Evolutionary conservation across 1,140 invertebrate species (phyloP), one percentile per base, ranked within the genome.

Genomic region (Drosophila grimshawi): DNA sequence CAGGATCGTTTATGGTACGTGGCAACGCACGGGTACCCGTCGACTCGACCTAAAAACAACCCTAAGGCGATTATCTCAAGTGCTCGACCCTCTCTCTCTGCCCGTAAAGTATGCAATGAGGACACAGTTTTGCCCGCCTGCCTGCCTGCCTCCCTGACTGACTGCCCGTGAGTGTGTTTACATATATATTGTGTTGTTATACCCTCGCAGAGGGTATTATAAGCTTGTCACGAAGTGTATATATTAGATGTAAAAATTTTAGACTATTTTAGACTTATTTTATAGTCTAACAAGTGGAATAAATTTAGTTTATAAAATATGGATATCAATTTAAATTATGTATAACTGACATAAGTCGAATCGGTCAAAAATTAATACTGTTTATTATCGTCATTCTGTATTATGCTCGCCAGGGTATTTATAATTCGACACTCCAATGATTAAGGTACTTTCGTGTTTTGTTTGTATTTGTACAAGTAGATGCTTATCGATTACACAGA

Each of bases 1-100:
- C 80, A 83, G 85, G 85, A 89, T 88, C 85, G 85, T 78, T 88
- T 88, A 78, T 89, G 67, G 73, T 75, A 70, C 73, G 52, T 66
- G 68, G 67, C 61, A 76, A 62, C 76, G 45, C 69, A 63, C 73
- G 41, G 65, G 72, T 53, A 70, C 53, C 62, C 62, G 72, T 73
- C 46, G 59, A 32, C 10, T 35, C 71, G 65, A 74, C 71, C 71
- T 51, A 69, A 89, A 89, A 88, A 90, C 88, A 90, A 90, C 88
- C 88, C 88, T 90, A 90, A 90, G 82, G 88, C 88, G 88, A 90
- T 90, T 90, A 90, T 90, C 80, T 90, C 88, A 90, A 90, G 88
- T 90, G 88, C 73, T 78, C 55, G 81, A 59, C 72, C 57, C 73
- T 68, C 19, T 19, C 19, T 19, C 19, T 19, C 66, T 52, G 67